Percentiles rank a stretch among this genome's conserved stretches.
Conservation (phyloP, 2,888 invertebrate genomes). For the Crossocerus cetratus region DNA sequence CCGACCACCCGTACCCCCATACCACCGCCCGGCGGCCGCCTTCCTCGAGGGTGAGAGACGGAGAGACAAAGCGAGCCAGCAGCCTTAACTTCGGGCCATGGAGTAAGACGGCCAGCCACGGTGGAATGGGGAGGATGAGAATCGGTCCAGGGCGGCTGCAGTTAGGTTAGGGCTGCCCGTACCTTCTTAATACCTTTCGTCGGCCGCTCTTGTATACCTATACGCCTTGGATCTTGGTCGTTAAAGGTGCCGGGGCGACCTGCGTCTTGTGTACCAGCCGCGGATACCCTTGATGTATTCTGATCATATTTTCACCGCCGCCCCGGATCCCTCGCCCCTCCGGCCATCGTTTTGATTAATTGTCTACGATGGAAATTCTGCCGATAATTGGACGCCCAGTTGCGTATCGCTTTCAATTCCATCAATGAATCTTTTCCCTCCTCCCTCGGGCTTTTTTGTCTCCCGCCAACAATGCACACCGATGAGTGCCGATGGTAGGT, state of each 20-base stretch:
- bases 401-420: neutral
- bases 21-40: slow-evolving; percentile 38
- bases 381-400: slow-evolving; percentile 11
- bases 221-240: slow-evolving; percentile 55
- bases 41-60: slow-evolving; percentile 58
- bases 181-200: slow-evolving; percentile 65
- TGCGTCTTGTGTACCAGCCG: slow-evolving; percentile 25
- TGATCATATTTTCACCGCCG: slow-evolving; percentile 24
- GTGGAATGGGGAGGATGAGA: slow-evolving; percentile 51
- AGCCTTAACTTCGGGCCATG: slow-evolving; percentile 68
- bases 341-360: slow-evolving; percentile 15
- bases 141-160: slow-evolving; percentile 64
- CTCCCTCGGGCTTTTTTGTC: neutral
- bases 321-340: slow-evolving; percentile 1
- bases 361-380: slow-evolving; percentile 12
- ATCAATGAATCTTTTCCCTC: slow-evolving; percentile 1
- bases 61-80: slow-evolving; percentile 55
- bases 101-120: slow-evolving; percentile 59
- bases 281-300: slow-evolving; percentile 28
- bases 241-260: slow-evolving; percentile 50
- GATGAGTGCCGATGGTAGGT: too few species aligned
- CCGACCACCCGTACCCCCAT: slow-evolving; percentile 25
- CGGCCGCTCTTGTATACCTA: slow-evolving; percentile 49
- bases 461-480: neutral
- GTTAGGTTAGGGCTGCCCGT: slow-evolving; percentile 61